A percentile compares a stretch with the other conserved stretches of the same genome.
Evolutionary conservation across 2,888 invertebrate genomes (phyloP).

Genomic region (Bellardia pandia): DNA sequence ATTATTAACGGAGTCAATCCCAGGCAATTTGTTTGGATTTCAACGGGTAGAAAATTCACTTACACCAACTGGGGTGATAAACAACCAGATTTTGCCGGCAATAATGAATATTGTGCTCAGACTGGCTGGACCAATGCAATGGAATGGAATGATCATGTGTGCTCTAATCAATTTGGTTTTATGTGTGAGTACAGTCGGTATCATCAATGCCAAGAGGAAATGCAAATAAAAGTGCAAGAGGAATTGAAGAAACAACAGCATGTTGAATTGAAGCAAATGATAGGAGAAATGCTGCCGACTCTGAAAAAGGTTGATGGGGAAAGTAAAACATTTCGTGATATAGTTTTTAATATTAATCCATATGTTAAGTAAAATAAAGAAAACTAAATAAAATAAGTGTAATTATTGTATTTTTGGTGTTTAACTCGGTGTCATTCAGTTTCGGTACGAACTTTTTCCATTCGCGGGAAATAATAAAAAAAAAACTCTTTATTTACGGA

Average conservation of each 20-base stretch:
- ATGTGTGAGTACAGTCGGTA: slow-evolving; percentile 49
- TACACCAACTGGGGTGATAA: slow-evolving; percentile 29
- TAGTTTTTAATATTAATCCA: no score
- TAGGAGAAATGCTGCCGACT: no score
- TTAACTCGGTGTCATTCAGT: no score
- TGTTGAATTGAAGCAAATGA: not conserved
- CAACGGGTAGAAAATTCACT: slow-evolving; percentile 45
- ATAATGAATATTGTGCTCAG: slow-evolving; percentile 48
- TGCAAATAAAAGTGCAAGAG: not conserved
- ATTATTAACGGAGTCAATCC: not conserved
- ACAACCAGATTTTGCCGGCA: slow-evolving; percentile 51
- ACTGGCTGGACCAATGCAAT: slow-evolving; percentile 37
- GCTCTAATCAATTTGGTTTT: slow-evolving; percentile 32
- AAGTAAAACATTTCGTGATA: no score
- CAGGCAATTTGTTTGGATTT: slow-evolving; percentile 42
- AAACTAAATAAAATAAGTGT: no score
- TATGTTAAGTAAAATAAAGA: no score
- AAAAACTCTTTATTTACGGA: no score
- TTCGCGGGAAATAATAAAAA: no score
- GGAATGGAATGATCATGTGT: slow-evolving; percentile 58
- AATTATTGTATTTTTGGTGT: no score
- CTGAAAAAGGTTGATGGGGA: no score
- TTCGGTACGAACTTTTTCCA: no score
- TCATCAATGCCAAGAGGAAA: slow-evolving; percentile 6
- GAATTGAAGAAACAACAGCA: not conserved